phyloP scores from a whole-genome alignment of 2,797 vertebrate genomes.

The Somateria mollissima region DNA sequence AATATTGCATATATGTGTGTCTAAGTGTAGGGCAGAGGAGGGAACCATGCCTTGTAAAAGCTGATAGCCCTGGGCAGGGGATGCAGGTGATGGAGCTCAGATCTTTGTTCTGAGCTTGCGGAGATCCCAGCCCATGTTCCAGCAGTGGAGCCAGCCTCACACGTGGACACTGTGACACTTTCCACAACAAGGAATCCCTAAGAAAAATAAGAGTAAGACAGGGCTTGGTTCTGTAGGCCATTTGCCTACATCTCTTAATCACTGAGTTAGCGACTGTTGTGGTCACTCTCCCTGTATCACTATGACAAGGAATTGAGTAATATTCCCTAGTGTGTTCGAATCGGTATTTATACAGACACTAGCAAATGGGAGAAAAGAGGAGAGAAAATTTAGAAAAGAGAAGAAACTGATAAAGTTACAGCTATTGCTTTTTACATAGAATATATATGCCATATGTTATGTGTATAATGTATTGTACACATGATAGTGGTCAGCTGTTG shows the following conservation, averaged over 20 bases:
- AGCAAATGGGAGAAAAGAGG: background rate
- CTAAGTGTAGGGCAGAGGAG: background rate
- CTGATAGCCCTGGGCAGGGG: background rate
- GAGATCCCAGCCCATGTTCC: background rate
- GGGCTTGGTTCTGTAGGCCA: background rate
- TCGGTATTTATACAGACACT: no score
- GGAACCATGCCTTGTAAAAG: background rate
- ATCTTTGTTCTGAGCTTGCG: background rate
- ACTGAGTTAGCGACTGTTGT: background rate
- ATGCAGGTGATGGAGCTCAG: background rate
- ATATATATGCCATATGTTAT: no score
- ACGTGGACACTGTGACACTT: accelerated
- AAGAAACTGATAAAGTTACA: background rate
- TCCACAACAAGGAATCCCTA: background rate
- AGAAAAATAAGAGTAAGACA: background rate
- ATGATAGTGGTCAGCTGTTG: background rate
- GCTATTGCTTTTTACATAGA: background rate
- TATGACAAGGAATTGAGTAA: background rate
- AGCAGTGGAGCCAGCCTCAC: accelerated
- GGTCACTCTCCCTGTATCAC: background rate
- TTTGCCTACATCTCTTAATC: background rate
- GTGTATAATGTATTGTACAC: background rate
- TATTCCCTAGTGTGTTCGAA: background rate
- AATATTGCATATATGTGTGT: background rate
- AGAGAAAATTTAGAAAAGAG: background rate